Conservation (phyloP, 2,113 vertebrate species). For the Melospiza melodia region DNA sequence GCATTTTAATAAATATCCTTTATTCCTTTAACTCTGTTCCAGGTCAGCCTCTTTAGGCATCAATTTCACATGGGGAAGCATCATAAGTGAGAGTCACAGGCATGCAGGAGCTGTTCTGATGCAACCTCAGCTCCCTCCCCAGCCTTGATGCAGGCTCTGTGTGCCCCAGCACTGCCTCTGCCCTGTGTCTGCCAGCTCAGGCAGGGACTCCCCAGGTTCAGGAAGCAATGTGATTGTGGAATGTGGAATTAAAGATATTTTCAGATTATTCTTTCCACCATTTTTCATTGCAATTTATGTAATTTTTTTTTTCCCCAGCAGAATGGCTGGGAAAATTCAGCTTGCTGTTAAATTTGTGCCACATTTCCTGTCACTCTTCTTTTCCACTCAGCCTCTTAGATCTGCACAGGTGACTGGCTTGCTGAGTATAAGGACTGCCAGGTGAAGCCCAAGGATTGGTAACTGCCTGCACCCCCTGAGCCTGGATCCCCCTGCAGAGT, state of each 20-base stretch:
- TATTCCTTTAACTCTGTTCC: not conserved
- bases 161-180: not conserved
- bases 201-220: not conserved
- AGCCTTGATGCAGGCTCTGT: not conserved
- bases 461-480: not conserved
- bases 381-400: not conserved
- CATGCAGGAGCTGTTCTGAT: not conserved
- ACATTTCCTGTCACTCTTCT: not conserved
- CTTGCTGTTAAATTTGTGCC: not conserved
- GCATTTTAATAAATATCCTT: not conserved
- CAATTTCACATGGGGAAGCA: not conserved
- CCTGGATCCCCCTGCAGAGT: not conserved
- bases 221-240: not conserved
- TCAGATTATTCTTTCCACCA: rapidly evolving
- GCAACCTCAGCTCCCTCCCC: not conserved
- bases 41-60: not conserved
- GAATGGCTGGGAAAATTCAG: not conserved
- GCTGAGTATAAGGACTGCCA: not conserved
- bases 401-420: not conserved
- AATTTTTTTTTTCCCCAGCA: not conserved
- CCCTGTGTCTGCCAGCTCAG: not conserved
- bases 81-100: not conserved
- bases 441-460: not conserved
- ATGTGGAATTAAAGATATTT: not conserved
- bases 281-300: not conserved